Evolutionary conservation across 2,113 vertebrate genomes (phyloP).

Genomic region (Percina caprodes): DNA sequence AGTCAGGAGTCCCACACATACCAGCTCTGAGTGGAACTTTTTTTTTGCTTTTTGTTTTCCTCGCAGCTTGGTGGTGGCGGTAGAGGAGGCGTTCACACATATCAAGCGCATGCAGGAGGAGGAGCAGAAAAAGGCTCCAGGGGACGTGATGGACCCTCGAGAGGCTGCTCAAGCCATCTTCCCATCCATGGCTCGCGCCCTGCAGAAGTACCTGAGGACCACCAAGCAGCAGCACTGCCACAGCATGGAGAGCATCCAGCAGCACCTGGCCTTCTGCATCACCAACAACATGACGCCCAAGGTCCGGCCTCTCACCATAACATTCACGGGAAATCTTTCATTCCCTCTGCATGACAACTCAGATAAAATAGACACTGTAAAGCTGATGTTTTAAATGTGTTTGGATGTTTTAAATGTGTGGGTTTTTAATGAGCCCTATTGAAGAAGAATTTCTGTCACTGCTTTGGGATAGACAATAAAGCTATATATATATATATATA

Average conservation of each 20-base stretch:
- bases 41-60: not conserved
- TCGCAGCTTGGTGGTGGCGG: conserved; percentile 92
- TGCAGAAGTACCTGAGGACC: conserved; percentile 97
- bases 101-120: conserved; percentile 93
- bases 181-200: conserved; percentile 94
- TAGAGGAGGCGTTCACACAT: conserved; percentile 96
- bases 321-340: no score
- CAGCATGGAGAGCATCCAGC: conserved; percentile 99
- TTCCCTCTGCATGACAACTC: no score
- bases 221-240: conserved; percentile 97
- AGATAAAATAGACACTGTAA: no score
- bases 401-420: no score
- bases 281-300: conserved; percentile 97
- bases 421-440: no score
- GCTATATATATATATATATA: no score
- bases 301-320: conserved; percentile 74
- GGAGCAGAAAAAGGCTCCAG: conserved; percentile 91
- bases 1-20: not conserved
- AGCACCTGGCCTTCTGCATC: conserved; percentile 96
- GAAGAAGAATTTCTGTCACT: no score
- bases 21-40: not conserved
- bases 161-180: conserved; percentile 98
- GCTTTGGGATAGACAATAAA: no score
- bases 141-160: conserved; percentile 94
- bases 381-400: no score